phyloP scores from a whole-genome alignment of 2,888 invertebrate genomes.

The Zootermopsis nevadensis region DNA sequence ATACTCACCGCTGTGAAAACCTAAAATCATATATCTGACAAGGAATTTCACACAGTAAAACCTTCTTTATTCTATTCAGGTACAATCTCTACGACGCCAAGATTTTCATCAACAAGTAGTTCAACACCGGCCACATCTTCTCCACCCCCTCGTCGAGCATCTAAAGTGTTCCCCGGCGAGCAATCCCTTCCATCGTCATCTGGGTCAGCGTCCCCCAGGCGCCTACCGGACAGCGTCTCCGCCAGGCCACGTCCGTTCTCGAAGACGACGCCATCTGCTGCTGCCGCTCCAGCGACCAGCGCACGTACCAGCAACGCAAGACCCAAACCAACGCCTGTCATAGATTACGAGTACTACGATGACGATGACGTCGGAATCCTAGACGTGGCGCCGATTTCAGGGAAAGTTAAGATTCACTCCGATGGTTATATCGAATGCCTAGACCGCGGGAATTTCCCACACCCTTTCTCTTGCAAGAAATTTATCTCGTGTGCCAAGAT shows the following conservation, averaged over 20 bases:
- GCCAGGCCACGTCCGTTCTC: constrained; percentile 54
- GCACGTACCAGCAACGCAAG: constrained; percentile 28
- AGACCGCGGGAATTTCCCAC: constrained; percentile 91
- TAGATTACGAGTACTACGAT: constrained; percentile 78
- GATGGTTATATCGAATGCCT: constrained; percentile 84
- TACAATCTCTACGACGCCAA: background rate
- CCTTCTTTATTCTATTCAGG: no score
- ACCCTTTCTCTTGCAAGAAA: constrained; percentile 89
- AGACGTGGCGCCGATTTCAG: constrained; percentile 66
- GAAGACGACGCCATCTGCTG: constrained; percentile 33
- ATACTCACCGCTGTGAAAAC: no score
- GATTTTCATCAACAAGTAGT: background rate
- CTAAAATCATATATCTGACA: no score
- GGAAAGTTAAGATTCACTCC: constrained; percentile 71
- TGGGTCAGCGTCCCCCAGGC: background rate
- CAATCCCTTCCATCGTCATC: constrained; percentile 8
- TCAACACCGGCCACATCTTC: background rate
- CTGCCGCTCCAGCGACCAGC: background rate
- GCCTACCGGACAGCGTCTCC: constrained; percentile 25
- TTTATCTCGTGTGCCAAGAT: constrained; percentile 91
- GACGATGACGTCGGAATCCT: constrained; percentile 70
- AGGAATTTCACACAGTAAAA: no score
- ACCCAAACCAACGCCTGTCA: constrained; percentile 60
- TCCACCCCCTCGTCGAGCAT: constrained; percentile 28
- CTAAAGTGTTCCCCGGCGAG: constrained; percentile 33